A percentile compares a stretch with the other conserved stretches of the same genome.
Evolutionary conservation across 2,888 invertebrate genomes (phyloP).

Genomic region (Nemurella pictetii): DNA sequence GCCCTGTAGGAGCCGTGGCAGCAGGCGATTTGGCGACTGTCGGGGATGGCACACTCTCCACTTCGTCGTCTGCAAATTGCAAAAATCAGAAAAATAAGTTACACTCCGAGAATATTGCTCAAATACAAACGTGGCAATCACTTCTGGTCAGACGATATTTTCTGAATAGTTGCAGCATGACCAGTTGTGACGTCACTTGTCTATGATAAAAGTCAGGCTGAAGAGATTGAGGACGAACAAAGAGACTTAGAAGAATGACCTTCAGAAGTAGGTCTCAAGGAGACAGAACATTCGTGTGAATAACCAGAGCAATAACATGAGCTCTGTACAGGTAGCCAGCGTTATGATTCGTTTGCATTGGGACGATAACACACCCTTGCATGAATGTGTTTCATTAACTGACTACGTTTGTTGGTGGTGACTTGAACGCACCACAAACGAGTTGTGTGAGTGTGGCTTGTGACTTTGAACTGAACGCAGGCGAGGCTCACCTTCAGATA

Average conservation of each 20-base stretch:
- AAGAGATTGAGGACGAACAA: slow-evolving; percentile 39
- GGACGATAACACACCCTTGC: no score
- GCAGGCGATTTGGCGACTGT: slow-evolving; percentile 31
- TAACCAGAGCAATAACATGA: neutral
- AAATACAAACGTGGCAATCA: neutral
- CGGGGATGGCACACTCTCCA: slow-evolving; percentile 51
- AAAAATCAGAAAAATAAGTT: slow-evolving; percentile 23
- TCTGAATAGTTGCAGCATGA: slow-evolving; percentile 13
- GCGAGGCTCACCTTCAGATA: slow-evolving; percentile 66
- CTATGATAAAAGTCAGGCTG: slow-evolving; percentile 49
- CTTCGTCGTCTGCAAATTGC: slow-evolving; percentile 60
- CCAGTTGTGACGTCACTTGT: neutral
- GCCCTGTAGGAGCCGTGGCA: slow-evolving; percentile 41
- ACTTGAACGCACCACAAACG: neutral
- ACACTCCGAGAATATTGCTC: neutral
- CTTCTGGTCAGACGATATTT: neutral
- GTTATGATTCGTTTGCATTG: no score
- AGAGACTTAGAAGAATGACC: slow-evolving; percentile 17
- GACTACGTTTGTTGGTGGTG: neutral
- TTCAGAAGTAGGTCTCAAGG: slow-evolving; percentile 33
- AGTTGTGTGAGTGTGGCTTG: neutral
- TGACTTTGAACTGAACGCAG: neutral
- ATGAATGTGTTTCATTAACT: no score
- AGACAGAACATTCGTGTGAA: slow-evolving; percentile 8
- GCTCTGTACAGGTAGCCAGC: neutral